Conservation (phyloP, 2,888 invertebrate species). For the Trachelus iudaicus region DNA sequence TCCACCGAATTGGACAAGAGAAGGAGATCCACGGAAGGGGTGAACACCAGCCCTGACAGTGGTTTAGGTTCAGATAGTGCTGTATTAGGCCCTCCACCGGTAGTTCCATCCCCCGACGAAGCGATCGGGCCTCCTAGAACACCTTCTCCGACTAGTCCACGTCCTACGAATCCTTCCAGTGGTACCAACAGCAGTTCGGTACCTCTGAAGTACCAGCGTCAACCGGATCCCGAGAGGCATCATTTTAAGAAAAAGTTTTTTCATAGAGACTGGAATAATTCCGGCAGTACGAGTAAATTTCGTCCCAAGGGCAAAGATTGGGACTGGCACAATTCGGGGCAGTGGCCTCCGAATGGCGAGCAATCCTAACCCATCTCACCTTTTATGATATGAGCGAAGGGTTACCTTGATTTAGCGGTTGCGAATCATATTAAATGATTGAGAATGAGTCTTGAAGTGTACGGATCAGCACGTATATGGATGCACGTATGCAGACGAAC, state of each 20-base stretch:
- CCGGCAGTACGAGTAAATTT: slow-evolving; percentile 71
- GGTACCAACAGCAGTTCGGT: slow-evolving; percentile 62
- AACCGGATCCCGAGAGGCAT: slow-evolving; percentile 68
- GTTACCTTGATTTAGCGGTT: background rate
- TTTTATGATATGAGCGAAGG: background rate
- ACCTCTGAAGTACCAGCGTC: slow-evolving; percentile 72
- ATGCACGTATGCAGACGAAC: background rate
- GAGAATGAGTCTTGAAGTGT: background rate
- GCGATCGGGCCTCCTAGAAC: slow-evolving; percentile 69
- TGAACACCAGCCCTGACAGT: slow-evolving; percentile 87
- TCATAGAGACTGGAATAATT: slow-evolving; percentile 71
- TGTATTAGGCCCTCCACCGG: slow-evolving; percentile 55
- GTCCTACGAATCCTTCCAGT: slow-evolving; percentile 65
- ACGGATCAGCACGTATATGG: background rate
- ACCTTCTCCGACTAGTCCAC: slow-evolving; percentile 69
- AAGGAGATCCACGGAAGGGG: slow-evolving; percentile 84
- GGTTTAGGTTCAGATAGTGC: slow-evolving; percentile 76
- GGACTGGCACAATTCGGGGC: slow-evolving; percentile 72
- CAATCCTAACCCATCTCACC: slow-evolving; percentile 51
- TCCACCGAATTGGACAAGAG: slow-evolving; percentile 91
- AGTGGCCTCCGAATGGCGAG: slow-evolving; percentile 61
- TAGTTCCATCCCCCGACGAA: slow-evolving; percentile 65
- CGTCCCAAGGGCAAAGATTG: slow-evolving; percentile 80
- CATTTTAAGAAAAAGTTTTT: slow-evolving; percentile 90
- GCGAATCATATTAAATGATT: background rate